Percentiles rank a stretch among this genome's conserved stretches.
phyloP scores from a whole-genome alignment of 2,113 vertebrate species.

The Gopherus flavomarginatus region DNA sequence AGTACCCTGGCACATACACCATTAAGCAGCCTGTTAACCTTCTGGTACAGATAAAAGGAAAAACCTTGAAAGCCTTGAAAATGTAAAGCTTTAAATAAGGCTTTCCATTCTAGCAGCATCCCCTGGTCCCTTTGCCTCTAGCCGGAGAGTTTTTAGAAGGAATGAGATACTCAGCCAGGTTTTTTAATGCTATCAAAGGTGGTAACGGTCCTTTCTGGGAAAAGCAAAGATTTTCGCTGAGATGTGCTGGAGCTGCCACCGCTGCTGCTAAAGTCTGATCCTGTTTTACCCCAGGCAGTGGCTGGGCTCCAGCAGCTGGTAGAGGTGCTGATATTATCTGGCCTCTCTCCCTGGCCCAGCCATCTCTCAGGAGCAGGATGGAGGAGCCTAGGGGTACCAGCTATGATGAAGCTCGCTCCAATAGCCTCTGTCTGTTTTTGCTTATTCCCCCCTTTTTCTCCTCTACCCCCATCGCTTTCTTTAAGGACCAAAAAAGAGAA shows the following conservation, averaged over 20 bases:
- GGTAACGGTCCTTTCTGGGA: neutral
- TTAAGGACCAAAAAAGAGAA: neutral
- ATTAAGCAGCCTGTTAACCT: neutral
- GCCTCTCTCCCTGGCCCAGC: neutral
- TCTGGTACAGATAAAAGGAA: neutral
- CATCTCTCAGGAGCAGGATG: neutral
- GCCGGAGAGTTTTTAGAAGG: too few relatives aligned
- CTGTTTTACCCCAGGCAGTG: neutral
- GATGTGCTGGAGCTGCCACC: neutral
- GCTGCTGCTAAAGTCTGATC: neutral
- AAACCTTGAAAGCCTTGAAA: neutral
- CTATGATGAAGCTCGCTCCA: neutral
- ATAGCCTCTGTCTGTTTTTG: neutral
- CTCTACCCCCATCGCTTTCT: neutral
- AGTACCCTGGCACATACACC: neutral
- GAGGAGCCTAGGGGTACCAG: neutral
- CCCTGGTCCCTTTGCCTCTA: neutral
- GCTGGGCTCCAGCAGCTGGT: too few relatives aligned
- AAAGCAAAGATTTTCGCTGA: neutral
- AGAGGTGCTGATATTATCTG: neutral
- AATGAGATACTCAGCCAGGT: too few relatives aligned
- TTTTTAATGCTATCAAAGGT: too few relatives aligned
- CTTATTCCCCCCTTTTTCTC: too few relatives aligned
- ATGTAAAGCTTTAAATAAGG: too few relatives aligned
- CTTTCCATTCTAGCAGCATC: too few relatives aligned